These are phyloP conservation scores for Salarias fasciatus DNA, from an alignment of 2,797 vertebrate genomes.

Conservation along the genomic window DNA sequence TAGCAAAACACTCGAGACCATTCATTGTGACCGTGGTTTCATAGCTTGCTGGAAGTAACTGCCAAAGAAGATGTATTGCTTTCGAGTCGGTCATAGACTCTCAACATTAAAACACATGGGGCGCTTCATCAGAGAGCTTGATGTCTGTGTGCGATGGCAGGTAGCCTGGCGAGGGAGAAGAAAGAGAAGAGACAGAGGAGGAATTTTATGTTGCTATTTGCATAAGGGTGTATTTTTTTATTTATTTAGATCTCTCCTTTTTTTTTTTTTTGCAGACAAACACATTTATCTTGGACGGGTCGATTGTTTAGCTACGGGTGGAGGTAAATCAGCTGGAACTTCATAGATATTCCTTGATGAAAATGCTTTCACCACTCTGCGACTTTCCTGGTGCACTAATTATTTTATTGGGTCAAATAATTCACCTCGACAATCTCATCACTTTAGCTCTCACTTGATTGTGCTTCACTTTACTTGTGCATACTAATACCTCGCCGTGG, in stretches of 20 bases:
- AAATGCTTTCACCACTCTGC: conserved; percentile 76
- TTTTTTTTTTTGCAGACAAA: conserved; percentile 50
- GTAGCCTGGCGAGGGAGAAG: conserved; percentile 78
- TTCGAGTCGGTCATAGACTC: conserved; percentile 79
- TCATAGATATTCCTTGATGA: conserved; percentile 73
- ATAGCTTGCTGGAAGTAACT: conserved; percentile 81
- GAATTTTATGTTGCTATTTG: conserved; percentile 75
- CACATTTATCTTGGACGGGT: conserved; percentile 74
- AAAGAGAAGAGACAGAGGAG: conserved; percentile 56
- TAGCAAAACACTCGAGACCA: conserved; percentile 82
- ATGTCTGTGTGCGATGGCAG: conserved; percentile 83
- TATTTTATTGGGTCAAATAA: conserved; percentile 80
- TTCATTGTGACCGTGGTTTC: conserved; percentile 81
- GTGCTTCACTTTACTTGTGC: conserved; percentile 63
- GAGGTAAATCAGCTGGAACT: conserved; percentile 76
- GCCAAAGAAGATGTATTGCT: conserved; percentile 85
- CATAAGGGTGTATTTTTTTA: conserved; percentile 66
- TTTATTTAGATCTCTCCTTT: conserved; percentile 50
- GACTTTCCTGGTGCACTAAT: conserved; percentile 71
- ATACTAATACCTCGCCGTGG: conserved; percentile 47
- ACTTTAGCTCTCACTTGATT: conserved; percentile 60
- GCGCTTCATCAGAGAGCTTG: conserved; percentile 81
- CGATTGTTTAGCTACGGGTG: conserved; percentile 67
- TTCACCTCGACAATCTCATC: conserved; percentile 70
- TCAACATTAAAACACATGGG: conserved; percentile 83